phyloP scores from a whole-genome alignment of 2,113 vertebrate species.

The Neolamprologus ventralis region DNA sequence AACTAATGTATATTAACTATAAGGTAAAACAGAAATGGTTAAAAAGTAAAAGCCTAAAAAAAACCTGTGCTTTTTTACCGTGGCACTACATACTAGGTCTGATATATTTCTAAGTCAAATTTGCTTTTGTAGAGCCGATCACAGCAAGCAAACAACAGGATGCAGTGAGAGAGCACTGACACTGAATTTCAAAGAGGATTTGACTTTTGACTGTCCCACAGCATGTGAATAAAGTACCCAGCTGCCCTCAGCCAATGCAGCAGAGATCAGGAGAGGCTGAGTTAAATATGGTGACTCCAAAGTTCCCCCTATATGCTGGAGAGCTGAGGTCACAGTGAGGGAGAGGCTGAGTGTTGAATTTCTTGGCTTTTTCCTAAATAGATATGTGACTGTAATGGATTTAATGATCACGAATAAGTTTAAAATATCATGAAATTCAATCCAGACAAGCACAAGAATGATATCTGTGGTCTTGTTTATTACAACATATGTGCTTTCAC shows the following conservation, averaged over 20 bases:
- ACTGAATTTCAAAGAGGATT: not conserved
- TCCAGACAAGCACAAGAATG: not conserved
- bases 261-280: not conserved
- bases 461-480: not conserved
- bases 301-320: not conserved
- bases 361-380: not conserved
- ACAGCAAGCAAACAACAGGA: not conserved
- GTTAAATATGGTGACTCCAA: not conserved
- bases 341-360: not conserved
- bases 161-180: not conserved
- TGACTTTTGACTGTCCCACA: not conserved
- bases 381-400: not conserved
- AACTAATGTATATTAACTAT: not conserved
- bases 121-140: not conserved
- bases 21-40: not conserved
- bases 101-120: not conserved
- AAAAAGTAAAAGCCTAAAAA: not conserved
- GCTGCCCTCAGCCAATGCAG: not conserved
- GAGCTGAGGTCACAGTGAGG: not conserved
- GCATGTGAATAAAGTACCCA: not conserved
- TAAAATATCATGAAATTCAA: not conserved
- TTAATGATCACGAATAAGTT: not conserved
- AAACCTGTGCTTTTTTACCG: accelerated
- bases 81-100: not conserved
- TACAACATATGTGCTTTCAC: not conserved